These are phyloP conservation scores for Mionectes olivaceus DNA, from an alignment of 2,797 vertebrate species.

Conservation along the genomic window DNA sequence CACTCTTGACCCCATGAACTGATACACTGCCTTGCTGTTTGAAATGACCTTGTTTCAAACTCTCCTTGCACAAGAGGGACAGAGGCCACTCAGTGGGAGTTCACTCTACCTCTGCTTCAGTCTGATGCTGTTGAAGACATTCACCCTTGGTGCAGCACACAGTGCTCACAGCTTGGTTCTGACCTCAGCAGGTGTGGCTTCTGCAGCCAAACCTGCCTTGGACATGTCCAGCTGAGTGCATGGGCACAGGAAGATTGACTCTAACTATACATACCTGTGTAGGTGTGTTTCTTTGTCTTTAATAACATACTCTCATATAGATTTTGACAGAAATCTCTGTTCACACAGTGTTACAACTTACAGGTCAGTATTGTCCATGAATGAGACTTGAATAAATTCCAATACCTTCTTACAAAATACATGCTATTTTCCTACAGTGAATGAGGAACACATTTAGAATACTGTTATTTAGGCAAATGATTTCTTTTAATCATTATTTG, in stretches of 20 bases:
- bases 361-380: neutral
- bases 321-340: neutral
- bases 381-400: neutral
- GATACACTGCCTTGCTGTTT: neutral
- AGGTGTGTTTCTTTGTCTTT: neutral
- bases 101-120: neutral
- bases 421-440: neutral
- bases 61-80: neutral
- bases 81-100: neutral
- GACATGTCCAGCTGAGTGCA: too few relatives aligned
- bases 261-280: rapidly evolving
- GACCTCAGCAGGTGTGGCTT: neutral
- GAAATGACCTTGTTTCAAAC: neutral
- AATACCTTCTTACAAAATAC: neutral
- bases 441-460: neutral
- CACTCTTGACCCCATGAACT: rapidly evolving
- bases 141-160: neutral
- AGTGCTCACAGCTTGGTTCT: neutral
- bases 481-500: neutral
- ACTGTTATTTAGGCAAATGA: neutral
- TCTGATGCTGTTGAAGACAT: too few relatives aligned
- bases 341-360: neutral
- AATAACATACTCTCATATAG: neutral
- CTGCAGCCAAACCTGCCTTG: neutral
- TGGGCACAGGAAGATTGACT: too few relatives aligned